Conservation (phyloP, 2,113 vertebrate species). For the Anarhynchus alexandrinus region DNA sequence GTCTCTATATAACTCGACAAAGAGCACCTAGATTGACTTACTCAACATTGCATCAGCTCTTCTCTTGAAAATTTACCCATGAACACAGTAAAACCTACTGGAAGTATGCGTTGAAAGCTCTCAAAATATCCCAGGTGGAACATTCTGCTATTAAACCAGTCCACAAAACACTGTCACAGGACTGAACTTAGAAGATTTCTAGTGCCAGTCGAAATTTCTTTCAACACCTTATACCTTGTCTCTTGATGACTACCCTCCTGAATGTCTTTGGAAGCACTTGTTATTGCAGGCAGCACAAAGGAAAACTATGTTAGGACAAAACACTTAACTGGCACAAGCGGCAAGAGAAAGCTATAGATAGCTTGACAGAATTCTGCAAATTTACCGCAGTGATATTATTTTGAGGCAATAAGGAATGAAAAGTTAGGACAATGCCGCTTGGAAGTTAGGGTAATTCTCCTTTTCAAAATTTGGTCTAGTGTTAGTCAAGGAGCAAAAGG, state of each 20-base stretch:
- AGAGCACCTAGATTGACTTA: neutral
- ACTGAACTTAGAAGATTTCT: neutral
- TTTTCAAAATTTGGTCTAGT: neutral
- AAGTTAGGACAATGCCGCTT: neutral
- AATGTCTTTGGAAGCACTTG: neutral
- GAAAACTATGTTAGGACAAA: neutral
- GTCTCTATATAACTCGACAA: neutral
- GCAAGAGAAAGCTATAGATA: neutral
- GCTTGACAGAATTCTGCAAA: neutral
- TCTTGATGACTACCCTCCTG: neutral
- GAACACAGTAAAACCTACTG: neutral
- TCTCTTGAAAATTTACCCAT: neutral
- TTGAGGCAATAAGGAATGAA: neutral
- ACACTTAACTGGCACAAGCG: neutral
- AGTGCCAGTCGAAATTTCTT: neutral
- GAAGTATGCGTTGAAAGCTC: neutral
- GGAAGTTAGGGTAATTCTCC: neutral
- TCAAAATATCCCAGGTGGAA: neutral
- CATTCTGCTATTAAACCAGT: neutral
- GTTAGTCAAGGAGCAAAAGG: neutral
- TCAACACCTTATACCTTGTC: neutral
- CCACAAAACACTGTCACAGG: neutral
- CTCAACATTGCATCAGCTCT: neutral
- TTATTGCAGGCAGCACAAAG: neutral
- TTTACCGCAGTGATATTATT: neutral